Base-by-base conservation (phyloP, 2,797 vertebrate species). In the Sebastiscus albofasciatus region DNA sequence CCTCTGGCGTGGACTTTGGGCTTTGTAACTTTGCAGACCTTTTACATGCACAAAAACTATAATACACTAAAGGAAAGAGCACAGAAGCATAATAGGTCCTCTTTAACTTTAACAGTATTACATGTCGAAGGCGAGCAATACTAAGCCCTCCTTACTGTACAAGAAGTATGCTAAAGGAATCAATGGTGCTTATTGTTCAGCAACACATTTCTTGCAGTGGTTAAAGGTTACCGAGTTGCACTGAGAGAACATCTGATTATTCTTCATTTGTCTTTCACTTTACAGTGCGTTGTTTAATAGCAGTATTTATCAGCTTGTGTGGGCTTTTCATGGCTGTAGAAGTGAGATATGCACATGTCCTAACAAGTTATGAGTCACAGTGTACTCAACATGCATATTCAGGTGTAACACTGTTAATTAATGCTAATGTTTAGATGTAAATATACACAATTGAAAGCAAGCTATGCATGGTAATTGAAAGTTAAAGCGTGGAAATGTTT, bases 341-440 rank as follows among this genome's bases (percentile, higher is more conserved):
- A 33, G 29, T 13, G 54, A 79, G 24, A 52, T 52, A 59, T 13
- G 26, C 62, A 52, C 46, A 20, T 56, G 3, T 54, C 18, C 31
- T 36, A 34, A 74, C 34, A 74, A 20, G 20, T 52, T 49, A 16
- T n/a, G 62, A 75, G 64, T 42, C 55, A 10, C 60, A 29, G 49
- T 36, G 16, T n/a, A 59, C 26, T 75, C 29, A 64, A 18, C 49
- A 54, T 67, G 24, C 61, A 10, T 69, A 29, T 74, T 68, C 31
- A 69, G 22, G 22, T 65, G 16, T 33, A 52, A 72, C 62, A 49
- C 39, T 60, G 16, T 77, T 77, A 77, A 88, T 81, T 60, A 65
- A 84, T 85, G 72, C 79, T 92, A 86, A 89, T 71, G 54, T 70
- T 86, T 71, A 27, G 27, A 56, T 79, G 64, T 74, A 83, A 87